Evolutionary conservation across 2,888 invertebrate species (phyloP).

Genomic region (Dryobotodes eremita): DNA sequence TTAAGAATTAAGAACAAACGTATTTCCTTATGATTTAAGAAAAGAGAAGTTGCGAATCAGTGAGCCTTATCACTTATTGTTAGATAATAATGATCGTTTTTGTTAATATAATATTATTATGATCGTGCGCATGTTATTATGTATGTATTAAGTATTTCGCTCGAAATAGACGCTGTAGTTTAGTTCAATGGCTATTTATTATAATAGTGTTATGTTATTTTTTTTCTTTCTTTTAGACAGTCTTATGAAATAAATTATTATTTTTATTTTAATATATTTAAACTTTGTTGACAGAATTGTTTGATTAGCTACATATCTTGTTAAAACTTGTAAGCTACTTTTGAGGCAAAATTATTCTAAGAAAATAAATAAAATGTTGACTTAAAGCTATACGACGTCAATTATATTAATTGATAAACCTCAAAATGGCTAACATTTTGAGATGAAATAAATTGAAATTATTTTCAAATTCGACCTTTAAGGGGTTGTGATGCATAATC

Average conservation of each 20-base stretch:
- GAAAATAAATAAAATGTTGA: slow-evolving; percentile 21
- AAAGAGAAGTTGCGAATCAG: slow-evolving; percentile 72
- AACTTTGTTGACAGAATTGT: slow-evolving; percentile 24
- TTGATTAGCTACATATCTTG: background rate
- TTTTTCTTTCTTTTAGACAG: slow-evolving; percentile 8
- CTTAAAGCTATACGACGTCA: slow-evolving; percentile 60
- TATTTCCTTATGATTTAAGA: slow-evolving; percentile 60
- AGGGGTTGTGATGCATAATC: slow-evolving; percentile 43
- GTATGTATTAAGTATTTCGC: slow-evolving; percentile 72
- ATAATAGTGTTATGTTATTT: slow-evolving; percentile 25
- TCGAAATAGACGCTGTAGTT: slow-evolving; percentile 66
- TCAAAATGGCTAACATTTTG: slow-evolving; percentile 18
- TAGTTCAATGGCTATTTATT: slow-evolving; percentile 46
- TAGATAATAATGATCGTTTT: slow-evolving; percentile 71
- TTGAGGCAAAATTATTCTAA: background rate
- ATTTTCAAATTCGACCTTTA: background rate
- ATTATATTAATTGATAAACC: slow-evolving; percentile 68
- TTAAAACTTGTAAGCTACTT: background rate
- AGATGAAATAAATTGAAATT: slow-evolving; percentile 26
- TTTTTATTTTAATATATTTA: slow-evolving; percentile 11
- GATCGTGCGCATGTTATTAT: slow-evolving; percentile 60
- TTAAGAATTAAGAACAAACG: slow-evolving; percentile 64
- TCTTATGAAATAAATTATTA: slow-evolving; percentile 13
- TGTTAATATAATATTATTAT: slow-evolving; percentile 68
- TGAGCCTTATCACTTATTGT: slow-evolving; percentile 67